Evolutionary conservation across 2,797 vertebrate species (phyloP).

Genomic region (Lateolabrax maculatus): DNA sequence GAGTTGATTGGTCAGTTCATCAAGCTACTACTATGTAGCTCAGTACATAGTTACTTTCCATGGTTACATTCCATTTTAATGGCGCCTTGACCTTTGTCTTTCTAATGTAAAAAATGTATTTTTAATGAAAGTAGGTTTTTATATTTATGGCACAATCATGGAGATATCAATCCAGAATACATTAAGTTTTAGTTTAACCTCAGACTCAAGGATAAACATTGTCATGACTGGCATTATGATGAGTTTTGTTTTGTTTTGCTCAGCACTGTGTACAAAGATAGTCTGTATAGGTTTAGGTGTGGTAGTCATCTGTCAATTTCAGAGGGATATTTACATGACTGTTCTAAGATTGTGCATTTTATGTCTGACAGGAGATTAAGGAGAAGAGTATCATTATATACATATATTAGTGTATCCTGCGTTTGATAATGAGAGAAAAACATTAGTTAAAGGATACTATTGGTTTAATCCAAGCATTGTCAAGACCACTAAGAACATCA

Average conservation of each 20-base stretch:
- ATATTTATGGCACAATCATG: background rate
- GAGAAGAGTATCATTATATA: background rate
- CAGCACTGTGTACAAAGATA: background rate
- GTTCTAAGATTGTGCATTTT: background rate
- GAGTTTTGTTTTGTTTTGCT: too few relatives aligned
- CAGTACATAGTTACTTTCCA: background rate
- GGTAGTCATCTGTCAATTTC: background rate
- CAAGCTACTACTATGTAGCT: background rate
- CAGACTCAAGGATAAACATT: background rate
- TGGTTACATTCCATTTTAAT: background rate
- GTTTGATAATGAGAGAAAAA: background rate
- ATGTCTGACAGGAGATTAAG: background rate
- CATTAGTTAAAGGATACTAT: background rate
- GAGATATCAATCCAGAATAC: background rate
- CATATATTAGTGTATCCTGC: background rate
- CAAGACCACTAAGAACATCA: background rate
- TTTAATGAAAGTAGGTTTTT: background rate
- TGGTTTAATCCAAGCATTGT: background rate
- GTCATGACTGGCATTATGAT: background rate
- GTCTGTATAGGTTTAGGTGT: background rate
- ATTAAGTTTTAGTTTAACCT: background rate
- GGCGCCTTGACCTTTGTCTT: background rate
- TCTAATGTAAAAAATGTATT: background rate
- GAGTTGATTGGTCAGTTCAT: background rate
- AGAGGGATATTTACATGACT: background rate